Evolutionary conservation across 2,888 invertebrate genomes (phyloP).

Genomic region (Apotomis betuletana): DNA sequence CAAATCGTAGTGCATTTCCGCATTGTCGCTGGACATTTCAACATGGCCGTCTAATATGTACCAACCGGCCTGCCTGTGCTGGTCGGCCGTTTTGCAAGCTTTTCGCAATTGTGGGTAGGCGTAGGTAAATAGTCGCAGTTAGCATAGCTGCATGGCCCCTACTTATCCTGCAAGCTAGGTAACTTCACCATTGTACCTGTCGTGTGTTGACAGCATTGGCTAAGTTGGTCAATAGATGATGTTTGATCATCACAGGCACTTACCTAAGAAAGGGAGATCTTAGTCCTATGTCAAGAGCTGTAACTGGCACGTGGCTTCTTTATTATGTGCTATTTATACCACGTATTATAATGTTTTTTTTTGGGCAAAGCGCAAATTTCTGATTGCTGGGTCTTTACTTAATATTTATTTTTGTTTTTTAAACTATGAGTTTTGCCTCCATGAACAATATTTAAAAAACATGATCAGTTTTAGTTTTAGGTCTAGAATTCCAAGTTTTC

Average conservation of each 20-base stretch:
- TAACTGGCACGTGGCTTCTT: no score
- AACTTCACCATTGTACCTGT: not conserved
- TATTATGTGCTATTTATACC: no score
- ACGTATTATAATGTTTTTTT: no score
- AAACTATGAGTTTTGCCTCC: no score
- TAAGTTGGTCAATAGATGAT: not conserved
- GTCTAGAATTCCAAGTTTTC: no score
- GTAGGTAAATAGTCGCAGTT: slow-evolving; percentile 48
- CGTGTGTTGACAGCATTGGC: not conserved
- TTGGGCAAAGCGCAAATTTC: no score
- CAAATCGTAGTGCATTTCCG: slow-evolving; percentile 63
- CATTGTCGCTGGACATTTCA: slow-evolving; percentile 62
- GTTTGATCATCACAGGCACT: not conserved
- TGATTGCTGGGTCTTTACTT: no score
- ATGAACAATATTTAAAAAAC: no score
- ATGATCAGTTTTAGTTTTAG: no score
- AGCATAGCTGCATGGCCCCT: slow-evolving; percentile 10
- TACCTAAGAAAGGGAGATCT: not conserved
- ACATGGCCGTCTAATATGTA: slow-evolving; percentile 65
- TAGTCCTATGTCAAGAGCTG: no score
- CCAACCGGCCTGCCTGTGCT: slow-evolving; percentile 52
- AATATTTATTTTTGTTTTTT: no score
- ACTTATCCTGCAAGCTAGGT: slow-evolving; percentile 1
- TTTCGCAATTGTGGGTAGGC: slow-evolving; percentile 58
- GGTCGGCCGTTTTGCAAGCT: slow-evolving; percentile 54